Conservation (phyloP, 2,797 vertebrate species). For the Ptychobarbus kaznakovi region DNA sequence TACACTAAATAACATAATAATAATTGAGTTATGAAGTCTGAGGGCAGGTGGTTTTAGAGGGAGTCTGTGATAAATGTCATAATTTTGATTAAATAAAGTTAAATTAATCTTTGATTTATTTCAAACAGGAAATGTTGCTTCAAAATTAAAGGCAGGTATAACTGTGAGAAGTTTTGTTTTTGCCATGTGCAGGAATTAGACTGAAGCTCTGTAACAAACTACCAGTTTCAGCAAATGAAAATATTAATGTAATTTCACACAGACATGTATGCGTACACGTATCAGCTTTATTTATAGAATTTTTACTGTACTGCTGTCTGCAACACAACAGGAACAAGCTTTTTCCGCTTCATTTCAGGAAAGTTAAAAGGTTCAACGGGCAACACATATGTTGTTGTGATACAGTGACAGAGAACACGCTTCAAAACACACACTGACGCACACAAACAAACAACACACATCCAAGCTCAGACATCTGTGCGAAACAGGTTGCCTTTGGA, state of each 20-base stretch:
- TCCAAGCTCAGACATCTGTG: conserved; percentile 36
- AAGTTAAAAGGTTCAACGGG: conserved; percentile 75
- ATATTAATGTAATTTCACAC: not conserved
- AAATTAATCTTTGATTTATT: not conserved
- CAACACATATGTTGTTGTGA: conserved; percentile 62
- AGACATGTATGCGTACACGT: not conserved
- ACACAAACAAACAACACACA: conserved; percentile 42
- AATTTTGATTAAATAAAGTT: not conserved
- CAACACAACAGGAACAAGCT: conserved; percentile 80
- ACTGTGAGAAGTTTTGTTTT: not conserved
- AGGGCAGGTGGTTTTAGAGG: not conserved
- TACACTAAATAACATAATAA: not conserved
- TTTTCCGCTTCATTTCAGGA: conserved; percentile 77
- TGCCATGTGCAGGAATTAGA: not conserved
- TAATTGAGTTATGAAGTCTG: no score
- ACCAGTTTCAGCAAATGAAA: not conserved
- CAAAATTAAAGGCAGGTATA: not conserved
- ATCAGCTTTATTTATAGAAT: conserved; percentile 70
- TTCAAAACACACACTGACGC: conserved; percentile 14
- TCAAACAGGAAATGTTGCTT: not conserved
- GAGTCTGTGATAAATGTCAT: not conserved
- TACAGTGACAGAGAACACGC: not conserved
- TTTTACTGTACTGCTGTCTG: conserved; percentile 45
- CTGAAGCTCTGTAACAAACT: not conserved
- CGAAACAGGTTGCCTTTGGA: conserved; percentile 43